These are phyloP conservation scores for Alloplasta piceator DNA, from an alignment of 2,888 invertebrate genomes.

Conservation along the genomic window DNA sequence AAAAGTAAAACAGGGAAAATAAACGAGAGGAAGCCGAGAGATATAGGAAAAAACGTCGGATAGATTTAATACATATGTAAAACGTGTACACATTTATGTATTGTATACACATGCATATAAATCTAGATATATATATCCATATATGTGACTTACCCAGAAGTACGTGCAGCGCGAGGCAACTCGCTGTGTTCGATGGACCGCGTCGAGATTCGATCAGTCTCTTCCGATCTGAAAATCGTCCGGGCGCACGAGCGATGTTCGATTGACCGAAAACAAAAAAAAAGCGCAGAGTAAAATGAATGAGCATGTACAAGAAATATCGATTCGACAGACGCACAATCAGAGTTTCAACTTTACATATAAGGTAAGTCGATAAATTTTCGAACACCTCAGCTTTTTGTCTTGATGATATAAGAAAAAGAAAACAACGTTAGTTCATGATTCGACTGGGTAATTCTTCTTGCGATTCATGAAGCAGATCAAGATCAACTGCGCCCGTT, in stretches of 20 bases:
- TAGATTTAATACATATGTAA: too few relatives aligned
- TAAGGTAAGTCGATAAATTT: slow-evolving; percentile 10
- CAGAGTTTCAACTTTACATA: slow-evolving; percentile 28
- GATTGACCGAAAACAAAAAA: slow-evolving; percentile 3
- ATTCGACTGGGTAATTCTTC: too few relatives aligned
- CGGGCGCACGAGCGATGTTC: slow-evolving; percentile 22
- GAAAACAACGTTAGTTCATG: too few relatives aligned
- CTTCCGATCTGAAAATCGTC: slow-evolving; percentile 60
- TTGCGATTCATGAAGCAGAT: too few relatives aligned
- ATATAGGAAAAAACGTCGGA: too few relatives aligned
- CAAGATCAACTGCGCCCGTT: too few relatives aligned
- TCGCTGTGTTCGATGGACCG: slow-evolving; percentile 43
- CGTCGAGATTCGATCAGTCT: slow-evolving; percentile 25
- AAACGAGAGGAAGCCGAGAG: too few relatives aligned
- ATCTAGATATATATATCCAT: background rate
- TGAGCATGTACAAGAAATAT: slow-evolving; percentile 19
- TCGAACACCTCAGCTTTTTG: too few relatives aligned
- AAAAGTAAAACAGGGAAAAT: too few relatives aligned
- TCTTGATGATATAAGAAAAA: too few relatives aligned
- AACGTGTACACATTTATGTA: too few relatives aligned
- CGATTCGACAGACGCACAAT: slow-evolving; percentile 38
- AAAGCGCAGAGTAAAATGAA: slow-evolving; percentile 5
- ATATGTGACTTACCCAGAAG: background rate
- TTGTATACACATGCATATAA: too few relatives aligned
- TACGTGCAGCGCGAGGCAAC: slow-evolving; percentile 6